Base-by-base conservation (phyloP, 2,797 vertebrate species). In the Manis crassicaudata region DNA sequence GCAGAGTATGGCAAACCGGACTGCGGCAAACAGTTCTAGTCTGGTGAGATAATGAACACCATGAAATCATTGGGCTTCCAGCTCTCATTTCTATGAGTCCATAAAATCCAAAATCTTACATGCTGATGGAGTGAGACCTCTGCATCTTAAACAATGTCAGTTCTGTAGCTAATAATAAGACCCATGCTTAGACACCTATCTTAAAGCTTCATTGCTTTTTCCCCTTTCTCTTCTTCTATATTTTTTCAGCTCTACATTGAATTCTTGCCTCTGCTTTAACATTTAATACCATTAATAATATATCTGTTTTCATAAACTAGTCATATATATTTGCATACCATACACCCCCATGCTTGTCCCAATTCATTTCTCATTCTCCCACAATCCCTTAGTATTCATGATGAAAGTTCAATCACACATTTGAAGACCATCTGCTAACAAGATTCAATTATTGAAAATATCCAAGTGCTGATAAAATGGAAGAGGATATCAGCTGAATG, bases 151-250 rank as follows among this genome's bases (percentile, higher is more conserved):
- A 77, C 85, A 97, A 93, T 93, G 84, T 96, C 94, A 94, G 85
- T 76, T 90, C 86, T 77, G 77, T 91, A 97, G 70, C 88, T 88
- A 70, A 96, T 77, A 98, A 97, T 95, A 91, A 96, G 97, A 98
- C 8, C 35, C 56, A 73, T 10, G 32, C 68, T 88, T 83, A 76
- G 60, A 87, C 35, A 46, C 58, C 17, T 84, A 62, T 32, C 67
- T 77, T 17, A 92, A 79, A 92, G 5, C 7, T 65, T 79, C 37
- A 70, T 35, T 6, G 4, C 35, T 56, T 56, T 58, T 72, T 35
- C 18, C 9, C 27, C 79, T 52, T 72, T 84, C 52, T 84, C 27
- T 13, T 88, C 75, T 82, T 40, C 35, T 88, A n/a, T 18, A 8
- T 65, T 70, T 94, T 83, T 94, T 62, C 17, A 79, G 21, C 18